phyloP scores from a whole-genome alignment of 2,888 invertebrate genomes.

The Neocrepidodera transversa region DNA sequence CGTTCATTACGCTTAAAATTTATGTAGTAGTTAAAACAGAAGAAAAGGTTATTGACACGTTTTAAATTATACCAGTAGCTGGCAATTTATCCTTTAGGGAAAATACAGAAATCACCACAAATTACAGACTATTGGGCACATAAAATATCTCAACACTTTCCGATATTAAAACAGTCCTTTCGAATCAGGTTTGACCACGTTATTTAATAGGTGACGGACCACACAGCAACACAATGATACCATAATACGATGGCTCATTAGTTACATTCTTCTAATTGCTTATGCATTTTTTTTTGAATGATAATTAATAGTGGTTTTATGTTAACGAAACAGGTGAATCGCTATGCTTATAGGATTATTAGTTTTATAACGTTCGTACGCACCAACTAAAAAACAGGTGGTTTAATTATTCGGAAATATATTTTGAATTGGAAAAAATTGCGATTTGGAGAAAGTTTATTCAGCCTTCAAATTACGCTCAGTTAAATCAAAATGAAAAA shows the following conservation, averaged over 20 bases:
- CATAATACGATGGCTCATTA: slow-evolving; percentile 10
- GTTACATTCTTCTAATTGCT: slow-evolving; percentile 14
- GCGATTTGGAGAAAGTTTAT: too few species aligned
- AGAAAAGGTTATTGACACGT: not conserved
- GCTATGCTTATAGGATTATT: too few species aligned
- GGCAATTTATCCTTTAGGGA: not conserved
- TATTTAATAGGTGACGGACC: slow-evolving; percentile 22
- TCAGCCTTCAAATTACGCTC: too few species aligned
- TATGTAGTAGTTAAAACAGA: not conserved
- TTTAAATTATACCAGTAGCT: not conserved
- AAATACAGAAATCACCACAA: not conserved
- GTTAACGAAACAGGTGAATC: slow-evolving; percentile 13
- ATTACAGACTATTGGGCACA: not conserved
- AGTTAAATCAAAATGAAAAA: too few species aligned
- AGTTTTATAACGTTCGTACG: too few species aligned
- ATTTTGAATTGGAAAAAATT: too few species aligned
- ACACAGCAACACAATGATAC: slow-evolving; percentile 21
- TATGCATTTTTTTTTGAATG: slow-evolving; percentile 14
- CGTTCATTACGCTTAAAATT: not conserved
- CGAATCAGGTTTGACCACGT: slow-evolving; percentile 18
- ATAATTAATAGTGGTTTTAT: slow-evolving; percentile 7
- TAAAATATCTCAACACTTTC: slow-evolving; percentile 2
- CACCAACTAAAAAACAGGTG: too few species aligned
- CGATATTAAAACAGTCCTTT: slow-evolving; percentile 5
- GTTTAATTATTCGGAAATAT: too few species aligned